These are phyloP conservation scores for Hippotragus niger DNA, from an alignment of 2,113 vertebrate genomes.

Conservation along the genomic window DNA sequence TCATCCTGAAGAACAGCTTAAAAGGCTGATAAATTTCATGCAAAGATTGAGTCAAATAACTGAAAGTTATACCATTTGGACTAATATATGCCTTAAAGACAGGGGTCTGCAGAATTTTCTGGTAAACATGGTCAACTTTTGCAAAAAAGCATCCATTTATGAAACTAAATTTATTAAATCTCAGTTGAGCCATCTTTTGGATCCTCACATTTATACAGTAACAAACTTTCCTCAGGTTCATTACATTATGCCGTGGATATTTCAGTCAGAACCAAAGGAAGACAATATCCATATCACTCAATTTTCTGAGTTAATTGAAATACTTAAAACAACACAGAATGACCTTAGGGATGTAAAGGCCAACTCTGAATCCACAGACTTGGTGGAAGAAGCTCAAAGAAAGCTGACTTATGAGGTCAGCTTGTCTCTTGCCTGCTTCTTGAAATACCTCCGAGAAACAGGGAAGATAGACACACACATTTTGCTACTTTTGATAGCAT, in stretches of 20 bases:
- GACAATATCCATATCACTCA: neutral
- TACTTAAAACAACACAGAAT: constrained; percentile 43
- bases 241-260: constrained; percentile 70
- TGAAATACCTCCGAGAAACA: constrained; percentile 48
- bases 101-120: no score
- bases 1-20: no score
- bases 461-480: constrained; percentile 63
- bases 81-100: no score
- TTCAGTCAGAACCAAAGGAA: neutral
- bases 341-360: constrained; percentile 37
- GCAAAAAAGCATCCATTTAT: accelerated
- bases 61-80: no score
- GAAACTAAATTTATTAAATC: constrained; percentile 47
- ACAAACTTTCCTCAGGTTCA: constrained; percentile 66
- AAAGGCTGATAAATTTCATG: no score
- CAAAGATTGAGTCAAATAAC: no score
- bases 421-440: constrained; percentile 46
- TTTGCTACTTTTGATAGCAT: constrained; percentile 69
- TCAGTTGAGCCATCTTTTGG: constrained; percentile 64
- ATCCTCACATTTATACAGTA: constrained; percentile 67
- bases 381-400: constrained; percentile 34
- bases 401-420: constrained; percentile 54
- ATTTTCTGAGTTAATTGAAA: constrained; percentile 58
- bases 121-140: accelerated
- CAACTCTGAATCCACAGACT: neutral